phyloP scores from a whole-genome alignment of 2,113 vertebrate species.

The Dasyprocta punctata region DNA sequence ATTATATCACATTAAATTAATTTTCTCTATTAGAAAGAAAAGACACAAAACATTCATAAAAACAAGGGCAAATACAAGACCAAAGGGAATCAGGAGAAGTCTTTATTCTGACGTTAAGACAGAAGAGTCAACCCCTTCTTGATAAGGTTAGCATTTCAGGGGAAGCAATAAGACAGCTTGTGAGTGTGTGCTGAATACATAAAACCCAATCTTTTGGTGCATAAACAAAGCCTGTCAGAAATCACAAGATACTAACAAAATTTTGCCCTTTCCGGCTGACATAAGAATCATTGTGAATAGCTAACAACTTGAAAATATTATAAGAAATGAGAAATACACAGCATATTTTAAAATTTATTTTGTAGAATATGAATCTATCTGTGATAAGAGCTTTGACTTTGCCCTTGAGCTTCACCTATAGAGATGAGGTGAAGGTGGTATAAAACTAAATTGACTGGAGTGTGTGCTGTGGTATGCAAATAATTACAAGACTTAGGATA shows the following conservation, averaged over 20 bases:
- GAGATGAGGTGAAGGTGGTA: not conserved
- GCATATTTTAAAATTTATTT: slow-evolving; percentile 37
- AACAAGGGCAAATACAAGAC: not conserved
- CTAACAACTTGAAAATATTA: slow-evolving; percentile 30
- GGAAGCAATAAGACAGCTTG: not conserved
- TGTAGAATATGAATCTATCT: not conserved
- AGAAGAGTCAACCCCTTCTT: not conserved
- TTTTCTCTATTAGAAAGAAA: not conserved
- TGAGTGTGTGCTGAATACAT: not conserved
- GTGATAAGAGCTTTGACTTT: not conserved
- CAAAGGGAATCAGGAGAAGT: not conserved
- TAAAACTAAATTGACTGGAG: not conserved
- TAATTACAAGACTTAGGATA: not conserved
- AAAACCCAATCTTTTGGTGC: not conserved
- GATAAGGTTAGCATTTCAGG: slow-evolving; percentile 10
- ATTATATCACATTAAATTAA: not conserved
- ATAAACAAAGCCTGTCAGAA: slow-evolving; percentile 37
- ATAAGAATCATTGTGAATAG: slow-evolving; percentile 12
- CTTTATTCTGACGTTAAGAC: not conserved
- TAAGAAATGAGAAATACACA: not conserved
- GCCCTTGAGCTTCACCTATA: not conserved
- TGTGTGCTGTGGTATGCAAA: not conserved
- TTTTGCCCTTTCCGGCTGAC: slow-evolving; percentile 53
- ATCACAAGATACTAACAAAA: slow-evolving; percentile 47
- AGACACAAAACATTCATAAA: not conserved